Conservation (phyloP, 2,888 invertebrate species). For the Leptinotarsa haldemani region DNA sequence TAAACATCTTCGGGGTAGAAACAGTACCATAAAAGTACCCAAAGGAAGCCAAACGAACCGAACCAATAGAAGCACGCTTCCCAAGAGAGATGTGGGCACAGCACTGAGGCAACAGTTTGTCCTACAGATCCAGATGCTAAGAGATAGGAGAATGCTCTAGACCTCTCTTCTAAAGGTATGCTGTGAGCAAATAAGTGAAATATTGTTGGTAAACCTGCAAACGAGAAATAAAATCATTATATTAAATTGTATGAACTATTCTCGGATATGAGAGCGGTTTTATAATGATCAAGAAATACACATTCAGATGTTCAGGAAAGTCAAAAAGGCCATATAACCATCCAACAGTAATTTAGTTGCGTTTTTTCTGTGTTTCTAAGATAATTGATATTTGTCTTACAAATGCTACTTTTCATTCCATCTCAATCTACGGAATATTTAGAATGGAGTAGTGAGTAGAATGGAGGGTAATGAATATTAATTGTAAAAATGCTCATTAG, state of each 20-base stretch:
- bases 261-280: too few relatives aligned
- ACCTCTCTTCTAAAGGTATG: conserved; percentile 78
- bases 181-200: conserved; percentile 81
- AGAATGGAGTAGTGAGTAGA: too few relatives aligned
- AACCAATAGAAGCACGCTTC: conserved; percentile 76
- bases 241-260: not conserved
- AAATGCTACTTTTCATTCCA: too few relatives aligned
- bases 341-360: too few relatives aligned
- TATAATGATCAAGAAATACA: too few relatives aligned
- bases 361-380: too few relatives aligned
- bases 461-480: too few relatives aligned
- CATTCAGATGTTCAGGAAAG: too few relatives aligned
- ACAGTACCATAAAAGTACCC: conserved; percentile 75
- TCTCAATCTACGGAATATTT: too few relatives aligned
- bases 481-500: too few relatives aligned
- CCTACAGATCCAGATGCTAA: conserved; percentile 81
- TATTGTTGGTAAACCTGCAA: conserved; percentile 77
- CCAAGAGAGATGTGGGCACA: conserved; percentile 78
- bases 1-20: conserved; percentile 71
- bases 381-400: too few relatives aligned
- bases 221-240: conserved; percentile 27
- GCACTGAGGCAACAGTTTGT: conserved; percentile 78
- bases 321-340: too few relatives aligned
- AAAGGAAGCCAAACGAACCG: conserved; percentile 75
- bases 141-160: conserved; percentile 79